These are phyloP conservation scores for Teinopalpus imperialis DNA, from an alignment of 2,888 invertebrate species.

Conservation along the genomic window DNA sequence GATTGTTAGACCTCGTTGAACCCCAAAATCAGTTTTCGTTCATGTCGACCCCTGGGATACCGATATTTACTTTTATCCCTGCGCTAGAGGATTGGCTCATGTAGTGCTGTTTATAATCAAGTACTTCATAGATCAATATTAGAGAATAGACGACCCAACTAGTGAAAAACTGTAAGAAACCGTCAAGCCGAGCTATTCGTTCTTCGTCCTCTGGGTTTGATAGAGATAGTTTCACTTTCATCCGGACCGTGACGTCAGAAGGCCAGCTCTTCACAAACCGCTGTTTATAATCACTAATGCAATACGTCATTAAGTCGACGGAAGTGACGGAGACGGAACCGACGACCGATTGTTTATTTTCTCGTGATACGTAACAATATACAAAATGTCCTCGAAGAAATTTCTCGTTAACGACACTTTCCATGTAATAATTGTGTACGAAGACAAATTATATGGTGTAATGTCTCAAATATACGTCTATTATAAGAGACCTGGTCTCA, in stretches of 20 bases:
- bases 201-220: slow-evolving; percentile 52
- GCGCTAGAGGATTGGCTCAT: too few species aligned
- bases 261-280: background rate
- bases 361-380: slow-evolving; percentile 45
- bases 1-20: too few species aligned
- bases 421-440: slow-evolving; percentile 10
- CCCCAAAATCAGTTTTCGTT: too few species aligned
- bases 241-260: slow-evolving; percentile 13
- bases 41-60: too few species aligned
- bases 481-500: too few species aligned
- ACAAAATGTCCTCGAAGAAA: slow-evolving; percentile 8
- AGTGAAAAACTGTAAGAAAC: background rate
- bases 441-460: slow-evolving; percentile 4
- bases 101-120: too few species aligned
- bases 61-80: too few species aligned
- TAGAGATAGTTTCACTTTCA: slow-evolving; percentile 22
- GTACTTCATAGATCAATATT: too few species aligned
- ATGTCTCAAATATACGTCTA: too few species aligned
- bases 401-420: slow-evolving; percentile 26
- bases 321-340: slow-evolving; percentile 35
- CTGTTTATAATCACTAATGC: slow-evolving; percentile 40
- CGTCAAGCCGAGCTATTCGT: slow-evolving; percentile 51
- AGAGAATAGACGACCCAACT: too few species aligned
- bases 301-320: slow-evolving; percentile 45
- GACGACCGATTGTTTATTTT: slow-evolving; percentile 56